Percentiles rank a stretch among this genome's conserved stretches.
Evolutionary conservation across 2,797 vertebrate species (phyloP).

Genomic region (Hapalemur alaotrensis): DNA sequence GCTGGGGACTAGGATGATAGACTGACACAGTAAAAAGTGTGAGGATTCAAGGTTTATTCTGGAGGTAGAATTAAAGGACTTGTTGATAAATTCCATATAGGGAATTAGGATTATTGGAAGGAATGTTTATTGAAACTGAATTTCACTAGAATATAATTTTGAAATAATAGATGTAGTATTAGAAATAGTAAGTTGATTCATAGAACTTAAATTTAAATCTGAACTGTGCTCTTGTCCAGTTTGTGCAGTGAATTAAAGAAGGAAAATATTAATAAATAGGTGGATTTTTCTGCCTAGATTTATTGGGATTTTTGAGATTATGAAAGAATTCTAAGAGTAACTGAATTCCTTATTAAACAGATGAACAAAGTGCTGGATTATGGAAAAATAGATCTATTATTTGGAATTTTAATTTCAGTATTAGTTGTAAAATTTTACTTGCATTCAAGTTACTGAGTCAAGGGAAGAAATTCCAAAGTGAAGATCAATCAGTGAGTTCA

Average conservation of each 20-base stretch:
- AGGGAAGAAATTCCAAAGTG: conserved; percentile 14
- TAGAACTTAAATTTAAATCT: neutral
- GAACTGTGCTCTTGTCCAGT: neutral
- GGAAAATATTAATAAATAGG: neutral
- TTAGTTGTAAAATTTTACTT: conserved; percentile 1
- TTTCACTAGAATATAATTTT: neutral
- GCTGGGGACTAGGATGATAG: neutral
- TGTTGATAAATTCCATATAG: neutral
- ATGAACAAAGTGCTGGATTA: neutral
- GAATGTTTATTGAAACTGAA: neutral
- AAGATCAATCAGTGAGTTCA: neutral
- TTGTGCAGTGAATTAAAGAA: conserved; percentile 21
- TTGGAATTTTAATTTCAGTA: conserved; percentile 10
- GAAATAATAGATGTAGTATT: neutral
- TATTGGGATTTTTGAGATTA: neutral
- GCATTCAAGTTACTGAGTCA: neutral
- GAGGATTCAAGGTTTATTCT: neutral
- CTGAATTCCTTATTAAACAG: neutral
- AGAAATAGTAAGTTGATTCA: neutral
- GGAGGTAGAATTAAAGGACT: neutral
- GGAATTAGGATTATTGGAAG: neutral
- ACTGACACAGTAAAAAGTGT: neutral
- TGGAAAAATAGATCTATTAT: neutral
- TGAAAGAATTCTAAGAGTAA: neutral
- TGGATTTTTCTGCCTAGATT: neutral